Conservation (phyloP, 2,888 invertebrate genomes). For the Rotaria magnacalcarata region DNA sequence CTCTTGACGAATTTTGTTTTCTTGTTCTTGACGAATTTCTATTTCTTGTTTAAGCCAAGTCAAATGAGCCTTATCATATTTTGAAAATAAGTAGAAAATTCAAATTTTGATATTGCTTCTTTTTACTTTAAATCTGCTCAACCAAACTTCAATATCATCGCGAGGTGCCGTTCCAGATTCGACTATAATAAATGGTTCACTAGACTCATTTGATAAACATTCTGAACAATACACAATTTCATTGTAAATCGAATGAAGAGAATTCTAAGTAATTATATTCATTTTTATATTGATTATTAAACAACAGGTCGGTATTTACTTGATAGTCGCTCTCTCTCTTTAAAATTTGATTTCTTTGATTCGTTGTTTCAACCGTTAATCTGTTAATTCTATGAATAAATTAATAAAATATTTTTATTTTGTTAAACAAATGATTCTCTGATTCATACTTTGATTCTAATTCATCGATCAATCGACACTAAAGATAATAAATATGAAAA, state of each 20-base stretch:
- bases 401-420: background rate
- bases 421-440: background rate
- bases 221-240: background rate
- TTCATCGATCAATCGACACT: background rate
- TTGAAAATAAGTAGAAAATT: background rate
- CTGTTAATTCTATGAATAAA: background rate
- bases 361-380: background rate
- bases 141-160: background rate
- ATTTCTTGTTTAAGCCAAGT: slow-evolving; percentile 34
- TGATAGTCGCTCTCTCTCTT: background rate
- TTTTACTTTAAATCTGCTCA: background rate
- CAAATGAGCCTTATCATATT: background rate
- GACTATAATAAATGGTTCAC: background rate
- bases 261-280: background rate
- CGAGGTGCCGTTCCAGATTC: background rate
- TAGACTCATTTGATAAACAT: background rate
- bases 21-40: background rate
- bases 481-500: background rate
- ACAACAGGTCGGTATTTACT: background rate
- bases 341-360: background rate
- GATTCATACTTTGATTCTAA: background rate
- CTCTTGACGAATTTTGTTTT: background rate
- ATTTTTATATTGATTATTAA: background rate
- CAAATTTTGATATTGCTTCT: background rate
- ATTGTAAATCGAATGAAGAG: background rate